phyloP scores from a whole-genome alignment of 2,797 vertebrate species.

The Streptopelia turtur region DNA sequence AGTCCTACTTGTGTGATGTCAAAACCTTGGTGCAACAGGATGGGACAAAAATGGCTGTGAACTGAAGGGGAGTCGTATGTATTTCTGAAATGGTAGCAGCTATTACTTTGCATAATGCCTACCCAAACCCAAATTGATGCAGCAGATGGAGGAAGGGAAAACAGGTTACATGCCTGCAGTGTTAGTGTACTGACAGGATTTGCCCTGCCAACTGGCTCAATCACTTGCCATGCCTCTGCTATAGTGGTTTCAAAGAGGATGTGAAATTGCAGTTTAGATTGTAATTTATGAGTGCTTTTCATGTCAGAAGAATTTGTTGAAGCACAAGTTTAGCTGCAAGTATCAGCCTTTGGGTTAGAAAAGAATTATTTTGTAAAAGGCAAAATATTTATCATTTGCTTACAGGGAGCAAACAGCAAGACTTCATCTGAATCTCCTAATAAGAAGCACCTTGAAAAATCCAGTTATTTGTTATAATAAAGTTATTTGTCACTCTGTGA shows the following conservation, averaged over 20 bases:
- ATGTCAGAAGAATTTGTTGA: conserved; percentile 24
- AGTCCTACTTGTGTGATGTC: neutral
- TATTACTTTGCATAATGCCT: conserved; percentile 5
- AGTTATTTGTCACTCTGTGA: neutral
- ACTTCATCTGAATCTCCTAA: neutral
- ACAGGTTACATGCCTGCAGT: conserved; percentile 62
- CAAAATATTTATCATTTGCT: neutral
- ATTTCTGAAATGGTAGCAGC: conserved; percentile 24
- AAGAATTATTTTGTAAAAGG: neutral
- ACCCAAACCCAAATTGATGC: conserved; percentile 4
- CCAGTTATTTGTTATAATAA: neutral
- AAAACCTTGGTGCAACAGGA: conserved; percentile 1
- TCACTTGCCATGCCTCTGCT: conserved; percentile 47
- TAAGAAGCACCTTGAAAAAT: neutral
- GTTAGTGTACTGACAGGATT: conserved; percentile 46
- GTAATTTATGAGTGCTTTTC: conserved; percentile 24
- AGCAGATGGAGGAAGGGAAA: conserved; percentile 68
- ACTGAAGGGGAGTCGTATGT: neutral
- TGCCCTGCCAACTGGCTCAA: conserved; percentile 50
- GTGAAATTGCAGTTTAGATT: neutral
- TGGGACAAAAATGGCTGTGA: neutral
- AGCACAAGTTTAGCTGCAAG: neutral
- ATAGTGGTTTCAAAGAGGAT: conserved; percentile 28
- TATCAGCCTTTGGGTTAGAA: neutral
- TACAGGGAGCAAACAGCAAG: neutral